A percentile compares a stretch with the other conserved stretches of the same genome.
phyloP scores from a whole-genome alignment of 2,888 invertebrate genomes.

The Saturnia japonica region DNA sequence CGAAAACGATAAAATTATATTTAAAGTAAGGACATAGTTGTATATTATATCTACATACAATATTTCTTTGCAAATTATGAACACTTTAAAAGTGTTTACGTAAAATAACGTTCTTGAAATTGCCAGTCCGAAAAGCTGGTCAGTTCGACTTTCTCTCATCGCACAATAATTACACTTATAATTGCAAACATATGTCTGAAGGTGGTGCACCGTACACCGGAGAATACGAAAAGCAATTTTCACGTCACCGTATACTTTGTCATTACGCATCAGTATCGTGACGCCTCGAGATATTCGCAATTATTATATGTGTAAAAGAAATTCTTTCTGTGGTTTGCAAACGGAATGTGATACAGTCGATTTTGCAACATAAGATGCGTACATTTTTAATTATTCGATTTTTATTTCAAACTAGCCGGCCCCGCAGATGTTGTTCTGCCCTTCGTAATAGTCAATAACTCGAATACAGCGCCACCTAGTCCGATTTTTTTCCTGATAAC shows the following conservation, averaged over 20 bases:
- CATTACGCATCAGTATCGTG: constrained; percentile 81
- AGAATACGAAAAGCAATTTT: constrained; percentile 72
- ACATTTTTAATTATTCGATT: neutral
- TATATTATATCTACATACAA: neutral
- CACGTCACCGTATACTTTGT: constrained; percentile 80
- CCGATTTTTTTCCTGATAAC: too few species aligned
- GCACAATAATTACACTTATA: constrained; percentile 42
- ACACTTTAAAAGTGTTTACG: neutral
- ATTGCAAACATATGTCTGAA: constrained; percentile 38
- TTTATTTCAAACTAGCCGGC: neutral
- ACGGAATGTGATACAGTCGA: constrained; percentile 53
- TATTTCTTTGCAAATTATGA: neutral
- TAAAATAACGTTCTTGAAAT: neutral
- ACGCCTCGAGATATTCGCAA: constrained; percentile 81
- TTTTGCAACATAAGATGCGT: constrained; percentile 15
- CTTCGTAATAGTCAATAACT: too few species aligned
- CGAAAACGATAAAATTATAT: neutral
- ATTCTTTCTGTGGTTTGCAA: constrained; percentile 69
- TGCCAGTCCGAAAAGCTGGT: neutral
- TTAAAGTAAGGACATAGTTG: too few species aligned
- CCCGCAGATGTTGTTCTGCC: too few species aligned
- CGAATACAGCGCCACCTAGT: too few species aligned
- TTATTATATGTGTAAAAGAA: constrained; percentile 82
- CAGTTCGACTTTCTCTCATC: constrained; percentile 21
- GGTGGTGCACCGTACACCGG: constrained; percentile 19